Evolutionary conservation across 2,888 invertebrate species (phyloP).

Genomic region (Sipha maydis): DNA sequence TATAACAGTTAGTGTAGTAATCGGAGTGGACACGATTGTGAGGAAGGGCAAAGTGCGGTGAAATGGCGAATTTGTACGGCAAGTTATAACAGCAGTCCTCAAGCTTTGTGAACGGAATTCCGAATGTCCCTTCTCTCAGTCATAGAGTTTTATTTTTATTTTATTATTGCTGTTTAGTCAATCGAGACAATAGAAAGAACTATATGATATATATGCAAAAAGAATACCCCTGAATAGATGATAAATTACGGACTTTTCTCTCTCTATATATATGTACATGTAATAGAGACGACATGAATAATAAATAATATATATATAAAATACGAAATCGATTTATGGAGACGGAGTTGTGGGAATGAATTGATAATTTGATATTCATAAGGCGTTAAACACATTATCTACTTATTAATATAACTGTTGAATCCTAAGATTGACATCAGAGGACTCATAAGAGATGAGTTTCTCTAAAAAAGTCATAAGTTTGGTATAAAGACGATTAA

Average conservation of each 20-base stretch:
- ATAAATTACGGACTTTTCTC: constrained; percentile 41
- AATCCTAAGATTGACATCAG: neutral
- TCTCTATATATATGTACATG: neutral
- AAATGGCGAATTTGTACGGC: constrained; percentile 39
- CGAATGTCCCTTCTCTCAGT: constrained; percentile 1
- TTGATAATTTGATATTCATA: neutral
- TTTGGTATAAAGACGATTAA: neutral
- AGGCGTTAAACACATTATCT: neutral
- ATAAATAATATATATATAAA: constrained; percentile 16
- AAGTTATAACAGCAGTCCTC: constrained; percentile 2
- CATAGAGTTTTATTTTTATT: neutral
- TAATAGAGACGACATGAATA: constrained; percentile 15
- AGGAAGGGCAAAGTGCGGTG: neutral
- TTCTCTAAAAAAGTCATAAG: neutral
- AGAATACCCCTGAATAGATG: constrained; percentile 36
- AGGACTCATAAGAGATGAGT: too few relatives aligned
- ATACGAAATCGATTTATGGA: constrained; percentile 11
- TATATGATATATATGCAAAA: constrained; percentile 9
- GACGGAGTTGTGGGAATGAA: neutral
- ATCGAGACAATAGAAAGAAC: constrained; percentile 23
- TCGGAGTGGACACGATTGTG: neutral
- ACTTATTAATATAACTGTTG: neutral
- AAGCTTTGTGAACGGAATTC: constrained; percentile 43
- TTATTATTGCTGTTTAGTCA: constrained; percentile 26
- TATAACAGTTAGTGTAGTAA: constrained; percentile 3